Evolutionary conservation across 2,797 vertebrate genomes (phyloP).

Genomic region (Aulostomus chinensis): DNA sequence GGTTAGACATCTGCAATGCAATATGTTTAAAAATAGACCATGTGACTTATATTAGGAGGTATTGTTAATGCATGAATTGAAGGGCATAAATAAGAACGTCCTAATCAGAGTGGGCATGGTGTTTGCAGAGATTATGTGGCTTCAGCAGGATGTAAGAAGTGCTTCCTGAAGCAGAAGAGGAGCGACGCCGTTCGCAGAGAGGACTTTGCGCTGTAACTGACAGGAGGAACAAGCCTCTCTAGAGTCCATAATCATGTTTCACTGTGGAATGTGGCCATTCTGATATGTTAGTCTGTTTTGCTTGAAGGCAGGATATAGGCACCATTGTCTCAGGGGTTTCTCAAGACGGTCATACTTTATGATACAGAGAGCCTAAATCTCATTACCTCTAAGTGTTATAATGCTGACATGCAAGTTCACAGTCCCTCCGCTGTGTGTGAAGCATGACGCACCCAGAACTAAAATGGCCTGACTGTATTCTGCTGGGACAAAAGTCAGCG

Average conservation of each 20-base stretch:
- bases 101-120: constrained; percentile 39
- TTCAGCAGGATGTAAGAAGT: constrained; percentile 49
- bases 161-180: no score
- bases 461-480: constrained; percentile 54
- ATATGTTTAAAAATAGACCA: constrained; percentile 45
- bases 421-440: constrained; percentile 30
- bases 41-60: constrained; percentile 44
- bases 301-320: constrained; percentile 45
- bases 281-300: constrained; percentile 58
- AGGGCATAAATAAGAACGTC: constrained; percentile 53
- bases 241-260: constrained; percentile 59
- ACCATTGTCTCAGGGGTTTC: constrained; percentile 56
- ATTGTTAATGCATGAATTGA: constrained; percentile 38
- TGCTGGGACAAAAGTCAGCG: constrained; percentile 56
- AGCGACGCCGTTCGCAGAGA: not conserved
- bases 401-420: constrained; percentile 52
- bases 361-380: constrained; percentile 63
- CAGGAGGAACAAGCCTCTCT: constrained; percentile 47
- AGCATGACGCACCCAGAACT: constrained; percentile 38
- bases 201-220: constrained; percentile 30
- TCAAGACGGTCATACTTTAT: constrained; percentile 51
- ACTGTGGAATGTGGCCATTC: constrained; percentile 50
- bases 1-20: constrained; percentile 19
- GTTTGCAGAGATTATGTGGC: constrained; percentile 46
- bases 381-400: constrained; percentile 67